Evolutionary conservation across 2,113 vertebrate genomes (phyloP).

Genomic region (Trinectes maculatus): DNA sequence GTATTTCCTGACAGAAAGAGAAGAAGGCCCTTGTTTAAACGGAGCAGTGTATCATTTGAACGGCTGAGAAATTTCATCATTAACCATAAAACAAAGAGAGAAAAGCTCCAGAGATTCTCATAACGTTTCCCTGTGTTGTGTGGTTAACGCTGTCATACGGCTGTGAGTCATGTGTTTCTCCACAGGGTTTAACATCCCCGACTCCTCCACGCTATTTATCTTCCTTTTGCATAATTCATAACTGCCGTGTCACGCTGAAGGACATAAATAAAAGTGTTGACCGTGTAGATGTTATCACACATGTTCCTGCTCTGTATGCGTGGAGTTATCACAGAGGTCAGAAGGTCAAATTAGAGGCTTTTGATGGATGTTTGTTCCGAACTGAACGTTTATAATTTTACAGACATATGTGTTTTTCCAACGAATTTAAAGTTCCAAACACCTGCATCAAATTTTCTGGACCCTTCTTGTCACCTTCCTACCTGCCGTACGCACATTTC

Average conservation of each 20-base stretch:
- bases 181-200: constrained; percentile 17
- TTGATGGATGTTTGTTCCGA: no score
- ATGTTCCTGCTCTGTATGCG: constrained; percentile 12
- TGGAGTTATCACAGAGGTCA: no score
- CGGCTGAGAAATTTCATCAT: constrained; percentile 34
- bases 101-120: constrained; percentile 46
- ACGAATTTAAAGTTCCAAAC: no score
- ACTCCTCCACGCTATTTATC: constrained; percentile 35
- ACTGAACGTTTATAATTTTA: no score
- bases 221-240: constrained; percentile 47
- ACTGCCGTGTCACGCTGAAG: constrained; percentile 13
- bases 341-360: no score
- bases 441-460: no score
- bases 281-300: constrained; percentile 24
- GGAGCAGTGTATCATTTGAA: constrained; percentile 47
- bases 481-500: no score
- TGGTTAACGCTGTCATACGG: constrained; percentile 12
- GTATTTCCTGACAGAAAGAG: constrained; percentile 36
- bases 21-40: constrained; percentile 45
- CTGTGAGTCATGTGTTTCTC: constrained; percentile 50
- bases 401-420: no score
- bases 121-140: constrained; percentile 35
- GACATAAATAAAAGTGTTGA: constrained; percentile 17
- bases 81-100: constrained; percentile 32
- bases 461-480: no score